These are phyloP conservation scores for Drosophila incognita DNA, from an alignment of 2,888 invertebrate genomes.

Conservation along the genomic window DNA sequence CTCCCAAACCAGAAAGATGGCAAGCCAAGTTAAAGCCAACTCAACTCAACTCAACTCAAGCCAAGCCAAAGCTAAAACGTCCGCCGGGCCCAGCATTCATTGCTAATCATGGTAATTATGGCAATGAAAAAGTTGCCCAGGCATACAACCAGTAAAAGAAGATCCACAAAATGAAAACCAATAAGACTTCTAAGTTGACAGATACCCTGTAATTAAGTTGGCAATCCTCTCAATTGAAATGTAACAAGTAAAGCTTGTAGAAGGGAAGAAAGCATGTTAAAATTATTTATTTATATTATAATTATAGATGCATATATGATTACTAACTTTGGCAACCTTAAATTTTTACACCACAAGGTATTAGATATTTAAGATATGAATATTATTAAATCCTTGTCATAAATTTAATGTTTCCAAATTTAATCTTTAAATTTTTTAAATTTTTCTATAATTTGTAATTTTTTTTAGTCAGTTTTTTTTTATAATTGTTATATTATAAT, in stretches of 20 bases:
- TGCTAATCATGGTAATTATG: slow-evolving; percentile 82
- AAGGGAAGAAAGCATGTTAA: not conserved
- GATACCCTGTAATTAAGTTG: slow-evolving; percentile 14
- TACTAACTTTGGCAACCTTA: not conserved
- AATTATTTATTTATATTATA: not conserved
- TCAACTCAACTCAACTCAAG: slow-evolving; percentile 37
- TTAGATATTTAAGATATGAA: not conserved
- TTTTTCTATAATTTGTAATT: not conserved
- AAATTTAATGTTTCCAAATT: not conserved
- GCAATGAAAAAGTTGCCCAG: slow-evolving; percentile 74
- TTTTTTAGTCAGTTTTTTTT: not conserved
- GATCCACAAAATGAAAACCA: slow-evolving; percentile 5
- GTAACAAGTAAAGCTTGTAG: too few relatives aligned
- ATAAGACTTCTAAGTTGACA: not conserved
- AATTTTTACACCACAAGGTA: too few relatives aligned
- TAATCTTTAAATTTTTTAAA: not conserved
- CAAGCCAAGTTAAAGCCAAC: slow-evolving; percentile 42
- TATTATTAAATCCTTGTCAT: not conserved
- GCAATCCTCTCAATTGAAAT: not conserved
- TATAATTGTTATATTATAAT: too few relatives aligned
- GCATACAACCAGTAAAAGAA: slow-evolving; percentile 44
- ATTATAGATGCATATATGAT: not conserved
- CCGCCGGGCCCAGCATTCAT: slow-evolving; percentile 62
- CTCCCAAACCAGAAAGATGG: slow-evolving; percentile 49
- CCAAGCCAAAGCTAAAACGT: slow-evolving; percentile 23